Conservation (phyloP, 1,140 invertebrate genomes). For the Drosophila auraria region DNA sequence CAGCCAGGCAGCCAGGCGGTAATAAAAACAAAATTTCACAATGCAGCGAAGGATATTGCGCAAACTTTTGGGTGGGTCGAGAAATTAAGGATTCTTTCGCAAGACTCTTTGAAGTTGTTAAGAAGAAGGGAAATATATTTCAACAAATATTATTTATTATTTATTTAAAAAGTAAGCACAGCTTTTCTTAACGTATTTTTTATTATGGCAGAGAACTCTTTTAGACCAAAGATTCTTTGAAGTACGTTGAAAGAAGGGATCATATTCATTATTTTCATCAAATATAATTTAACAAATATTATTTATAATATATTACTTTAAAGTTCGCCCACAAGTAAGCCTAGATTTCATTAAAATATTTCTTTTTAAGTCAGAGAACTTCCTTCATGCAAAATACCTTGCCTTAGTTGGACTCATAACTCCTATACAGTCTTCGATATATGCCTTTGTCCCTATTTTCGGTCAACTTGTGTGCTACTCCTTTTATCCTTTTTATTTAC, state of each 20-base stretch:
- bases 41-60: constrained; percentile 12
- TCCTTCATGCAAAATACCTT: constrained; percentile 4
- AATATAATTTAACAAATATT: neutral
- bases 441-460: constrained; percentile 46
- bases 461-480: constrained; percentile 52
- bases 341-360: neutral
- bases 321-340: too few species aligned
- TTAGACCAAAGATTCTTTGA: constrained; percentile 4
- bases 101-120: constrained; percentile 18
- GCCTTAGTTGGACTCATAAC: neutral
- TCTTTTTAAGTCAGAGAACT: neutral
- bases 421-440: constrained; percentile 27
- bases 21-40: constrained; percentile 19
- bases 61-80: constrained; percentile 4
- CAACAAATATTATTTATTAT: neutral
- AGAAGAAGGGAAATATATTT: neutral
- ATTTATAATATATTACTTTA: neutral
- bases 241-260: neutral
- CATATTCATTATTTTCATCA: neutral
- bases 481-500: constrained; percentile 12
- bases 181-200: neutral
- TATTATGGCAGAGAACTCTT: too few species aligned
- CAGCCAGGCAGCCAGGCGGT: neutral
- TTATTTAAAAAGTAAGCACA: neutral
- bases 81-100: constrained; percentile 8